These are phyloP conservation scores for Bombycilla garrulus DNA, from an alignment of 2,113 vertebrate species.

Conservation along the genomic window DNA sequence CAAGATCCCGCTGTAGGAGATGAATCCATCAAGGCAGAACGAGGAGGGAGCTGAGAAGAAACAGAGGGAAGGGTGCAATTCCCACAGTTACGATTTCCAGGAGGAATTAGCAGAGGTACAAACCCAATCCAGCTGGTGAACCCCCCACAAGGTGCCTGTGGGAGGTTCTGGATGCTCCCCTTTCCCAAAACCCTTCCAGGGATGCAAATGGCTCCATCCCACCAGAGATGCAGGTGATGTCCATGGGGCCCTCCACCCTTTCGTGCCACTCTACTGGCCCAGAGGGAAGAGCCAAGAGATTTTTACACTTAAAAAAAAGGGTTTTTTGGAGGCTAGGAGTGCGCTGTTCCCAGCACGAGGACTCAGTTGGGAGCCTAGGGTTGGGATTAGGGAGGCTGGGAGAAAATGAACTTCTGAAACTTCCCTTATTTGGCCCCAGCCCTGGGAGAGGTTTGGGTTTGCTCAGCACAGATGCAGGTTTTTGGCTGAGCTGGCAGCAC, in stretches of 20 bases:
- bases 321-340: not conserved
- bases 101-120: not conserved
- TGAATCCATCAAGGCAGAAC: not conserved
- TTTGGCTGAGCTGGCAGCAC: not conserved
- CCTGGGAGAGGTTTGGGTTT: not conserved
- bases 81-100: not conserved
- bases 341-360: not conserved
- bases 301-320: not conserved
- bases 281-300: not conserved
- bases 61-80: not conserved
- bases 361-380: fast-evolving
- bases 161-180: not conserved
- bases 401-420: not conserved
- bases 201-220: not conserved
- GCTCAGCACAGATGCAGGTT: not conserved
- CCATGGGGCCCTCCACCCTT: fast-evolving
- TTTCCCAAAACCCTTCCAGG: not conserved
- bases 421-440: not conserved
- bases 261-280: not conserved
- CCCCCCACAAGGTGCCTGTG: fast-evolving
- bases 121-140: not conserved
- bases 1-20: fast-evolving
- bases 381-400: not conserved
- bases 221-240: not conserved
- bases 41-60: not conserved